Evolutionary conservation across 2,113 vertebrate genomes (phyloP).

Genomic region (Rutilus rutilus): DNA sequence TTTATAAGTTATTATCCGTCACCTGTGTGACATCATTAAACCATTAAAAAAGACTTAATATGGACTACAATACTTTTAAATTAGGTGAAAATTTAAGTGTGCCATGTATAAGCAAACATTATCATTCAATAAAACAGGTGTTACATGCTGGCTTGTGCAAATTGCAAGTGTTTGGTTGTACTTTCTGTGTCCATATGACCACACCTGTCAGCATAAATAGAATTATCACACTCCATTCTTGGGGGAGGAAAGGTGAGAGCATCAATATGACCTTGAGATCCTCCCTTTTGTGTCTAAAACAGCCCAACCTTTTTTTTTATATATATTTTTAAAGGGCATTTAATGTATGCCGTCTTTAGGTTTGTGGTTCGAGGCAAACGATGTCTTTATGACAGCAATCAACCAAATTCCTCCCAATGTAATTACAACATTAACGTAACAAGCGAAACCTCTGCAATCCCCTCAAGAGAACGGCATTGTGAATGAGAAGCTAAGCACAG

Average conservation of each 20-base stretch:
- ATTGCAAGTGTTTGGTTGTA: too few species aligned
- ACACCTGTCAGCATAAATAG: too few species aligned
- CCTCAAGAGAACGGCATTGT: constrained; percentile 27
- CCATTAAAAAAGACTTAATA: too few species aligned
- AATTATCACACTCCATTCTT: neutral
- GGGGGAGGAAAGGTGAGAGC: neutral
- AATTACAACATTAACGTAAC: constrained; percentile 39
- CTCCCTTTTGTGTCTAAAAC: neutral
- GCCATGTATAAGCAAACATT: too few species aligned
- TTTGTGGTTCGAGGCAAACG: neutral
- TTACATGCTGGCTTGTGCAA: too few species aligned
- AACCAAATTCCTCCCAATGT: constrained; percentile 30
- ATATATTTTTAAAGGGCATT: neutral
- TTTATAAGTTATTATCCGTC: too few species aligned
- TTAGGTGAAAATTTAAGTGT: too few species aligned
- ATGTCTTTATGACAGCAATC: constrained; percentile 4
- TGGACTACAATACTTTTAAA: too few species aligned
- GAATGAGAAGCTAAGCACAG: constrained; percentile 34
- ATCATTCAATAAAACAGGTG: too few species aligned
- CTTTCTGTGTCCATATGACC: too few species aligned
- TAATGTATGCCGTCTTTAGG: neutral
- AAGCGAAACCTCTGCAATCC: constrained; percentile 12
- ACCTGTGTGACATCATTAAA: too few species aligned
- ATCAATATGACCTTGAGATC: neutral
- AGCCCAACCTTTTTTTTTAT: neutral